phyloP scores from a whole-genome alignment of 2,888 invertebrate species.

The Drosophila lutescens region DNA sequence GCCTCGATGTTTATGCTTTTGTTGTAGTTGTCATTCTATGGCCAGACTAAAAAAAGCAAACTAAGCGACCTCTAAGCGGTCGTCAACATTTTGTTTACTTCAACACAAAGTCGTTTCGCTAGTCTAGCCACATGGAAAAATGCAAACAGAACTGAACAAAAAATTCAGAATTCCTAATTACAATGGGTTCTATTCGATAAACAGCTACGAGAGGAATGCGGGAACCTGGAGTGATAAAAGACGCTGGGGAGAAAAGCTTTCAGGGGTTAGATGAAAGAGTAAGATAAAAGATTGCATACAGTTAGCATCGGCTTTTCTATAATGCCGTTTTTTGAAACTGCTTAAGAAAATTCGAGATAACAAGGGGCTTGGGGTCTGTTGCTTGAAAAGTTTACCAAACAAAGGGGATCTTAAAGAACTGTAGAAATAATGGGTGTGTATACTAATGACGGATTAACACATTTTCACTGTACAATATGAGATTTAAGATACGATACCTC shows the following conservation, averaged over 20 bases:
- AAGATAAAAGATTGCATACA: background rate
- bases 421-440: background rate
- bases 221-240: conserved; percentile 1
- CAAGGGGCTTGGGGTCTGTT: background rate
- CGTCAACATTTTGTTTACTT: conserved; percentile 66
- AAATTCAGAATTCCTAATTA: conserved; percentile 34
- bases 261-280: conserved; percentile 3
- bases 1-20: conserved; percentile 31
- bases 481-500: too few species aligned
- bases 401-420: background rate
- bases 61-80: conserved; percentile 73
- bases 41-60: conserved; percentile 38
- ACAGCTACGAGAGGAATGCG: conserved; percentile 21
- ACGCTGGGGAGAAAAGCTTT: background rate
- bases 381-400: background rate
- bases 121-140: conserved; percentile 33
- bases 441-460: background rate
- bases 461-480: background rate
- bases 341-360: background rate
- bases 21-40: conserved; percentile 38
- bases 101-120: conserved; percentile 50
- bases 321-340: background rate
- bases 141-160: conserved; percentile 23
- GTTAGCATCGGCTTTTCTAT: background rate
- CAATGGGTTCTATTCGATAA: conserved; percentile 25